These are phyloP conservation scores for Meloidogyne floridensis DNA, from an alignment of 1,140 invertebrate genomes.

Conservation along the genomic window DNA sequence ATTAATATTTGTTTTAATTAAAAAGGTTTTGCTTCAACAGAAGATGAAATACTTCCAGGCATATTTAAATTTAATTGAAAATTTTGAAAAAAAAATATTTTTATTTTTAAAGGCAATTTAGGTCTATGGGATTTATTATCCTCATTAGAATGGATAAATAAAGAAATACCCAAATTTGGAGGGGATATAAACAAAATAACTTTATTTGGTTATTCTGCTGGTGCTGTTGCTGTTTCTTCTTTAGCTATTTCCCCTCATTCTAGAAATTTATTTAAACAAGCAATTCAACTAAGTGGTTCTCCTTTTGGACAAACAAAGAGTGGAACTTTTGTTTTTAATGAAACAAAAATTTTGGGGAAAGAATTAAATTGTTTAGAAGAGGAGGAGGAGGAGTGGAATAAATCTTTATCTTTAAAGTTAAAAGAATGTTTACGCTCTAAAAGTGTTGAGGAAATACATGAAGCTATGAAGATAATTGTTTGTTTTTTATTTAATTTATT, in stretches of 20 bases:
- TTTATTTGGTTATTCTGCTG: slow-evolving; percentile 40
- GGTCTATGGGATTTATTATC: slow-evolving; percentile 65
- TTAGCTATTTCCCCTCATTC: slow-evolving; percentile 28
- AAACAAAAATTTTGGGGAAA: slow-evolving; percentile 39
- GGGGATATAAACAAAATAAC: slow-evolving; percentile 66
- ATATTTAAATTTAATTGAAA: not conserved
- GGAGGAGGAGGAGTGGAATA: not conserved
- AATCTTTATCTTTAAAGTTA: slow-evolving; percentile 26
- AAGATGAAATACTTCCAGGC: slow-evolving; percentile 48
- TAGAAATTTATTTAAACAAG: slow-evolving; percentile 44
- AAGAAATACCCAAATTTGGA: slow-evolving; percentile 70
- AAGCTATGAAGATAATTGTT: slow-evolving; percentile 38
- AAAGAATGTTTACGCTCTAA: slow-evolving; percentile 43
- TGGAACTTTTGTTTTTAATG: slow-evolving; percentile 25
- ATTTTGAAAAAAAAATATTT: not conserved
- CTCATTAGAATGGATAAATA: slow-evolving; percentile 64
- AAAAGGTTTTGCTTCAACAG: slow-evolving; percentile 60
- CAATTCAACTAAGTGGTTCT: slow-evolving; percentile 49
- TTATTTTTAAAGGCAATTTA: slow-evolving; percentile 60
- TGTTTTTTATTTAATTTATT: not conserved
- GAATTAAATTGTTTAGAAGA: slow-evolving; percentile 26
- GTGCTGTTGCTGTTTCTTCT: slow-evolving; percentile 32
- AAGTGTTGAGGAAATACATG: slow-evolving; percentile 37
- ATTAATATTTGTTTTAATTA: not conserved
- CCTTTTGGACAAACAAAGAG: slow-evolving; percentile 35